phyloP scores from a whole-genome alignment of 2,888 invertebrate species.

The Homarus gammarus region DNA sequence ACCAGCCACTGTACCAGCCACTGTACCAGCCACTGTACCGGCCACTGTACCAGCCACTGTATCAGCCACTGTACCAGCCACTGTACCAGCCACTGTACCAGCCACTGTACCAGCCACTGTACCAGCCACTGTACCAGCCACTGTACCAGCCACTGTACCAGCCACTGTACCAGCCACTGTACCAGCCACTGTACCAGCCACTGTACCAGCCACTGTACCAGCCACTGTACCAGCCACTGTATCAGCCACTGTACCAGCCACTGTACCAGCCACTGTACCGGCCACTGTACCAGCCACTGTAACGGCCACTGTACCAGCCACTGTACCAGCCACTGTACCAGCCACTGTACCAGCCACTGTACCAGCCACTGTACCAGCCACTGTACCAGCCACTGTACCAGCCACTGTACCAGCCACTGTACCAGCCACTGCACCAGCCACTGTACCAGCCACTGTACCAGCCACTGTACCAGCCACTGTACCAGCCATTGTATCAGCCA shows the following conservation, averaged over 20 bases:
- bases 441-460: neutral
- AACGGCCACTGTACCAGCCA: too few relatives aligned
- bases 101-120: neutral
- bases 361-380: neutral
- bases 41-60: too few relatives aligned
- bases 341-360: neutral
- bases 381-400: neutral
- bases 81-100: neutral
- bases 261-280: neutral
- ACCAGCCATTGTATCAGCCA: neutral
- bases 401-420: neutral
- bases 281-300: neutral
- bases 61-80: neutral
- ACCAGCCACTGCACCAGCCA: neutral
- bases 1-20: neutral
- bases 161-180: neutral
- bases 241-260: neutral
- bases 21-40: neutral
- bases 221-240: neutral
- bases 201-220: neutral
- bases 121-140: neutral
- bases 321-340: neutral
- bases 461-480: neutral
- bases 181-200: neutral
- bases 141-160: neutral